Evolutionary conservation across 1,140 invertebrate species (phyloP).

Genomic region (Pogonomyrmex californicus): DNA sequence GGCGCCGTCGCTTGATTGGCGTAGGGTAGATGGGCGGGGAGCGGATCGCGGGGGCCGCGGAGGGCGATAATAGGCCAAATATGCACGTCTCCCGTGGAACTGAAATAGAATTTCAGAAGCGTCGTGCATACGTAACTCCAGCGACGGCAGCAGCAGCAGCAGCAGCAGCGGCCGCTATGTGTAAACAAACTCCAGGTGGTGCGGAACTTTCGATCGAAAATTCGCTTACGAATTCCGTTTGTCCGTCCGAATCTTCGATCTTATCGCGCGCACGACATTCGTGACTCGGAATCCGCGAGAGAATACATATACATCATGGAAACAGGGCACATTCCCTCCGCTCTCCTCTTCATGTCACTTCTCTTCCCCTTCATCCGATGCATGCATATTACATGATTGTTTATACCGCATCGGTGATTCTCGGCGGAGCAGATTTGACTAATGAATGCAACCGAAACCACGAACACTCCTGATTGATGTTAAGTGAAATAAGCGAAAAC

Average conservation of each 20-base stretch:
- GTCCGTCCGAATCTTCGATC: constrained; percentile 14
- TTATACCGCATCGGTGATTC: not conserved
- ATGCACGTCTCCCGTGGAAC: constrained; percentile 61
- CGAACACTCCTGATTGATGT: not conserved
- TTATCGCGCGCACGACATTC: constrained; percentile 21
- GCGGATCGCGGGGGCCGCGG: not conserved
- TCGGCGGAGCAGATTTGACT: not conserved
- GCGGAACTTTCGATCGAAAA: not conserved
- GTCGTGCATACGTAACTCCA: constrained; percentile 1
- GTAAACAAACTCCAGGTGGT: constrained; percentile 17
- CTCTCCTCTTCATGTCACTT: no score
- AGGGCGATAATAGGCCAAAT: constrained; percentile 75
- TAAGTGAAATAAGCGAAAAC: not conserved
- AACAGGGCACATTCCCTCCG: not conserved
- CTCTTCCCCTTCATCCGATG: not conserved
- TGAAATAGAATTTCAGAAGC: constrained; percentile 65
- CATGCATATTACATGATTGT: constrained; percentile 30
- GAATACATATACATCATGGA: constrained; percentile 18
- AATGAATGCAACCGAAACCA: not conserved
- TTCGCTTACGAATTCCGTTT: constrained; percentile 19
- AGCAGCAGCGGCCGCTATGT: not conserved
- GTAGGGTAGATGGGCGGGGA: constrained; percentile 15
- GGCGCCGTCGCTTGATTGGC: constrained; percentile 67
- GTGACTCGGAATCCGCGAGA: constrained; percentile 21
- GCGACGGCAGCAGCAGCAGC: not conserved